phyloP scores from a whole-genome alignment of 2,113 vertebrate species.

The Hydrolagus affinis region DNA sequence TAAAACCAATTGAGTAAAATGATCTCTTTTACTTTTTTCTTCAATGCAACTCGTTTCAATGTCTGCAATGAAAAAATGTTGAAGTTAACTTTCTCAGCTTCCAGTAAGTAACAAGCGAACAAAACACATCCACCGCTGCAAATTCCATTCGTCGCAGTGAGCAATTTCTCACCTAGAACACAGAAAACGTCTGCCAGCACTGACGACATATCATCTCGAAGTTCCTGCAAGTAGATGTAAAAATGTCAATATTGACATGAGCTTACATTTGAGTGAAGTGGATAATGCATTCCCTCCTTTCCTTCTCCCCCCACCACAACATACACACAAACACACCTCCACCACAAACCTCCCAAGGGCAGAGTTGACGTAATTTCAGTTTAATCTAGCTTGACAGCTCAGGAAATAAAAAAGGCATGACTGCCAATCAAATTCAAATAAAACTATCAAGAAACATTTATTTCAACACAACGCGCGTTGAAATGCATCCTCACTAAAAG shows the following conservation, averaged over 20 bases:
- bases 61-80: slow-evolving; percentile 55
- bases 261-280: too few species aligned
- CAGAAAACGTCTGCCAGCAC: slow-evolving; percentile 97
- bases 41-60: slow-evolving; percentile 91
- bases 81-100: background rate
- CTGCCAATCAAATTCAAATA: too few species aligned
- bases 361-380: too few species aligned
- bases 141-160: background rate
- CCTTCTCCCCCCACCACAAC: too few species aligned
- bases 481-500: background rate
- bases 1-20: slow-evolving; percentile 89
- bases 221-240: slow-evolving; percentile 62
- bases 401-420: too few species aligned
- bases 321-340: too few species aligned
- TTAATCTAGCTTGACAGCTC: too few species aligned
- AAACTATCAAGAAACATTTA: too few species aligned
- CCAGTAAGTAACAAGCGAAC: background rate
- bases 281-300: too few species aligned
- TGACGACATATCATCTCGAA: slow-evolving; percentile 88
- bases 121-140: background rate
- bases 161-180: slow-evolving; percentile 69
- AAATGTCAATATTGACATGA: background rate
- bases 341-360: too few species aligned
- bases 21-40: slow-evolving; percentile 92
- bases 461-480: background rate